Conservation (phyloP, 2,888 invertebrate genomes). For the Coelopa pilipes region DNA sequence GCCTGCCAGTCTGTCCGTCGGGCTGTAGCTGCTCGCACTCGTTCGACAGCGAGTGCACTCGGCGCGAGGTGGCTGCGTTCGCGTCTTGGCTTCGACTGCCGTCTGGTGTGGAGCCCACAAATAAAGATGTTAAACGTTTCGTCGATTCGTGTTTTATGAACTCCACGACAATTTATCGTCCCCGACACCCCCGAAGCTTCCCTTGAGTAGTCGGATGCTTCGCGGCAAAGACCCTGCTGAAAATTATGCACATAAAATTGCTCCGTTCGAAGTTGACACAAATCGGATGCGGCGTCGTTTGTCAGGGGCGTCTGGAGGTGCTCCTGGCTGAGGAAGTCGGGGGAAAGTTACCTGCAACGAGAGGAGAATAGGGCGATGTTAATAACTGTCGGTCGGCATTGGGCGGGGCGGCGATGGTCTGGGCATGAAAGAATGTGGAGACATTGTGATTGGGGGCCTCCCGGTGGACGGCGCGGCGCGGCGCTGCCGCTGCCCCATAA, state of each 20-base stretch:
- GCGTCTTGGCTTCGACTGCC: slow-evolving; percentile 9
- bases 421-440: not conserved
- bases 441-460: too few relatives aligned
- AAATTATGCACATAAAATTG: too few relatives aligned
- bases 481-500: not conserved
- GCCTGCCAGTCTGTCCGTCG: slow-evolving; percentile 14
- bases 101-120: slow-evolving; percentile 39
- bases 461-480: too few relatives aligned
- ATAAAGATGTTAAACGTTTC: slow-evolving; percentile 64
- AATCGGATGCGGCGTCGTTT: slow-evolving; percentile 53
- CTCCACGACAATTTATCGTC: slow-evolving; percentile 64
- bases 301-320: not conserved
- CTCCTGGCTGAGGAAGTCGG: not conserved
- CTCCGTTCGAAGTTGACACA: slow-evolving; percentile 58
- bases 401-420: too few relatives aligned
- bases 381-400: not conserved
- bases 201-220: too few relatives aligned
- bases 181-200: too few relatives aligned
- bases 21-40: slow-evolving; percentile 17
- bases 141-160: slow-evolving; percentile 65
- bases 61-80: slow-evolving; percentile 6
- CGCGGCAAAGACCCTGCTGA: too few relatives aligned
- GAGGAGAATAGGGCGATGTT: slow-evolving; percentile 37
- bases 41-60: slow-evolving; percentile 21
- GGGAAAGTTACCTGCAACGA: slow-evolving; percentile 52